These are phyloP conservation scores for Phylloscopus collybita DNA, from an alignment of 2,797 vertebrate species.

Conservation along the genomic window DNA sequence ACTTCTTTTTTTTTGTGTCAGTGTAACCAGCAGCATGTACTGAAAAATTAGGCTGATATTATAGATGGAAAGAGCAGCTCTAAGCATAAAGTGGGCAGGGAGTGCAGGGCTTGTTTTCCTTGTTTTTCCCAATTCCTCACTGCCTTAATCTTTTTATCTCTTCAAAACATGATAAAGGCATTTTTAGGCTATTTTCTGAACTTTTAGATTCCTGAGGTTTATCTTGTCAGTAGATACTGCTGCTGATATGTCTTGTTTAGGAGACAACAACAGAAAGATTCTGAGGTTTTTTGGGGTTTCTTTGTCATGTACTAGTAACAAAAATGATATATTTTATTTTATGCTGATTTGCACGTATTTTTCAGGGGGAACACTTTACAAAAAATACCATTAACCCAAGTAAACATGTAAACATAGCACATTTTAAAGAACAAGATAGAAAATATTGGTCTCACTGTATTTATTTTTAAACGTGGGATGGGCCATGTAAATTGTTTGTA, in stretches of 20 bases:
- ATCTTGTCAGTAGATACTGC: conserved; percentile 30
- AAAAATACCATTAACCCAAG: conserved; percentile 41
- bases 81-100: not conserved
- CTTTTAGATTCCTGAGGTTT: conserved; percentile 18
- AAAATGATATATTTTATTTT: conserved; percentile 55
- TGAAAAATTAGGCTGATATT: not conserved
- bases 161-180: not conserved
- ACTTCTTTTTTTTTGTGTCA: not conserved
- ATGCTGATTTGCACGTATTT: conserved; percentile 43
- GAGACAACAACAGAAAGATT: conserved; percentile 49
- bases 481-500: not conserved
- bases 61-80: not conserved
- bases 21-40: not conserved
- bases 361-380: not conserved
- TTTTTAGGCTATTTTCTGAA: not conserved
- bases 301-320: conserved; percentile 63
- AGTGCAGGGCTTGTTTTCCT: not conserved
- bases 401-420: not conserved
- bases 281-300: not conserved
- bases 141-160: not conserved
- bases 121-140: not conserved
- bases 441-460: not conserved
- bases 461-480: not conserved
- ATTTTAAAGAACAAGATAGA: not conserved
- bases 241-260: conserved; percentile 57